These are phyloP conservation scores for Hirtodrosophila alboralis DNA, from an alignment of 2,888 invertebrate genomes.

Conservation along the genomic window DNA sequence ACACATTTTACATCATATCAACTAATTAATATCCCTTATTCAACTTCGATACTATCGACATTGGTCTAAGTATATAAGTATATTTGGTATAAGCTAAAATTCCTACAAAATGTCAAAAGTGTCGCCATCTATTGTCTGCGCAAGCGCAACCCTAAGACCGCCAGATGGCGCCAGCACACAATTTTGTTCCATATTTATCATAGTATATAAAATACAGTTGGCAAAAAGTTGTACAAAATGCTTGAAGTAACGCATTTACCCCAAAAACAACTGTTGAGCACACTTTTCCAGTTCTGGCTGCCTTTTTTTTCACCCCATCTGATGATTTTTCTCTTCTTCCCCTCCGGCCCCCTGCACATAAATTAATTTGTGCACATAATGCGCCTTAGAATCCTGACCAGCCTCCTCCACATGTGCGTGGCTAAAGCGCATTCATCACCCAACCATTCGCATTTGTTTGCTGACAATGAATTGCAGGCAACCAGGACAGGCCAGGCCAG, in stretches of 20 bases:
- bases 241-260: background rate
- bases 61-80: too few relatives aligned
- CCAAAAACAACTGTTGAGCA: background rate
- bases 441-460: slow-evolving; percentile 75
- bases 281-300: slow-evolving; percentile 10
- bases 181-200: too few relatives aligned
- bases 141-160: slow-evolving; percentile 9
- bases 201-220: too few relatives aligned
- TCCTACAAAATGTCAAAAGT: too few relatives aligned
- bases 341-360: slow-evolving; percentile 54
- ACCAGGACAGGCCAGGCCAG: too few relatives aligned
- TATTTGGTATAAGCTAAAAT: too few relatives aligned
- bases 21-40: too few relatives aligned
- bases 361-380: slow-evolving; percentile 80
- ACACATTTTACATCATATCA: too few relatives aligned
- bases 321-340: slow-evolving; percentile 11
- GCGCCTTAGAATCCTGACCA: slow-evolving; percentile 64
- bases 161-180: slow-evolving; percentile 31
- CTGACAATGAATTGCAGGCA: slow-evolving; percentile 78
- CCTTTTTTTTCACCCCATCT: too few relatives aligned
- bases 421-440: slow-evolving; percentile 81
- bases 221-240: background rate
- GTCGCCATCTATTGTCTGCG: slow-evolving; percentile 28
- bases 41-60: too few relatives aligned
- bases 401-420: slow-evolving; percentile 73